A percentile compares a stretch with the other conserved stretches of the same genome.
Conservation (phyloP, 2,888 invertebrate genomes). For the Pandemis cinnamomeana region DNA sequence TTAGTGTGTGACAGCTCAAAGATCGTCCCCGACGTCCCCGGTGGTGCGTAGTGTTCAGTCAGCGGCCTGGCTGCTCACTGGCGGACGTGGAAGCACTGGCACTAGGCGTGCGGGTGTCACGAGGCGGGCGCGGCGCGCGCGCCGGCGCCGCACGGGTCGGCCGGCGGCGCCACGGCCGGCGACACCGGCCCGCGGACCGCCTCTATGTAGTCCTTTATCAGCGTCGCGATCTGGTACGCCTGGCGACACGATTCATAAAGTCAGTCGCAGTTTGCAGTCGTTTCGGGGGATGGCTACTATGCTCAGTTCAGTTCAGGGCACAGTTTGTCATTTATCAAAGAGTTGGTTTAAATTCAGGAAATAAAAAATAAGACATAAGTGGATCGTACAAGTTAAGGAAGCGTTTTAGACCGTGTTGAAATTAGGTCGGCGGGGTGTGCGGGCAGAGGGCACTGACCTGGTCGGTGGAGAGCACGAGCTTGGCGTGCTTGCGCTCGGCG, state of each 20-base stretch:
- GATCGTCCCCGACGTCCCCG: background rate
- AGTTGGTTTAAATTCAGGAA: no score
- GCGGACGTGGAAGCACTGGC: conserved; percentile 83
- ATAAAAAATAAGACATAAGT: no score
- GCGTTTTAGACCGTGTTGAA: no score
- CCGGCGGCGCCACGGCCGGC: conserved; percentile 66
- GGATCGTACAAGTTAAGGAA: no score
- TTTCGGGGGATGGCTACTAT: no score
- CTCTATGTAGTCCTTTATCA: conserved; percentile 93
- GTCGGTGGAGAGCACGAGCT: conserved; percentile 96
- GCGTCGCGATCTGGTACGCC: conserved; percentile 96
- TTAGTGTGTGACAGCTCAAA: background rate
- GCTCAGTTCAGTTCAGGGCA: no score
- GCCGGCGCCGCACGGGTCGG: conserved; percentile 51
- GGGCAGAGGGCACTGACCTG: conserved; percentile 85
- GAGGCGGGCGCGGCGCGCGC: conserved; percentile 54
- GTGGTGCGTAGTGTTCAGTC: background rate
- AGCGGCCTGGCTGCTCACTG: conserved; percentile 53
- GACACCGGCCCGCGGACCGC: conserved; percentile 81
- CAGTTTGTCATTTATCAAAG: no score
- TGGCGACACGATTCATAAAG: conserved; percentile 65
- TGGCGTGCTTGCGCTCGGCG: conserved; percentile 95
- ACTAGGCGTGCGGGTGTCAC: conserved; percentile 81
- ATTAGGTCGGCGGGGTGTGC: background rate
- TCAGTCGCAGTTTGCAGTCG: background rate